phyloP scores from a whole-genome alignment of 2,113 vertebrate species.

The Vanacampus margaritifer region DNA sequence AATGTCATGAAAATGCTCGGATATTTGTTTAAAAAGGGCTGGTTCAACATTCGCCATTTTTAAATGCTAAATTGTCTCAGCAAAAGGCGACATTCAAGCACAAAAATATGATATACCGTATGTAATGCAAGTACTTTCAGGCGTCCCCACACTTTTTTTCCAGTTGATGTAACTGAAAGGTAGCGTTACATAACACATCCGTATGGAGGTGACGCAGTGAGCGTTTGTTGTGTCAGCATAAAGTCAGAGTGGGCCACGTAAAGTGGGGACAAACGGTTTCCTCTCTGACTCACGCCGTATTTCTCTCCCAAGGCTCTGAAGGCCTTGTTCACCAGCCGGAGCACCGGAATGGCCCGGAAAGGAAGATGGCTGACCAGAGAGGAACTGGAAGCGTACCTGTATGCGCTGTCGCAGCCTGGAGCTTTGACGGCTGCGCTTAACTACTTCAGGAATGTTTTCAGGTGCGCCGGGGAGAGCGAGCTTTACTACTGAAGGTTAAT shows the following conservation, averaged over 20 bases:
- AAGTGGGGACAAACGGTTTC: constrained; percentile 24
- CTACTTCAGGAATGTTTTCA: constrained; percentile 94
- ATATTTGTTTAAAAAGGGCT: too few species aligned
- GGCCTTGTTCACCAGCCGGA: constrained; percentile 87
- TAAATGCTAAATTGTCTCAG: not conserved
- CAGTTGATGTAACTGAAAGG: not conserved
- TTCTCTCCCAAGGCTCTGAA: constrained; percentile 78
- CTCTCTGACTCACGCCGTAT: not conserved
- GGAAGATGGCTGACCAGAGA: constrained; percentile 85
- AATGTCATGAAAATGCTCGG: too few species aligned
- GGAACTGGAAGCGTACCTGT: constrained; percentile 92
- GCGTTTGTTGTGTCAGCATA: constrained; percentile 19
- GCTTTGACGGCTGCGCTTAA: constrained; percentile 92
- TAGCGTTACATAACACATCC: not conserved
- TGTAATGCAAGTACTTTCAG: not conserved
- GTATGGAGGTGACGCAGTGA: constrained; percentile 15
- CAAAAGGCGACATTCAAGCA: not conserved
- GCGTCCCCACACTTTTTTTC: not conserved
- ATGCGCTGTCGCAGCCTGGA: constrained; percentile 91
- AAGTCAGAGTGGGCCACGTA: constrained; percentile 14
- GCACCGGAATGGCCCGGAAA: constrained; percentile 86
- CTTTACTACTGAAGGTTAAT: too few species aligned
- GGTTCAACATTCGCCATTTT: too few species aligned
- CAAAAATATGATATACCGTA: not conserved
- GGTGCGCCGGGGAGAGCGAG: constrained; percentile 66